These are phyloP conservation scores for Drosophila prostipennis DNA, from an alignment of 2,888 invertebrate genomes.

Conservation along the genomic window DNA sequence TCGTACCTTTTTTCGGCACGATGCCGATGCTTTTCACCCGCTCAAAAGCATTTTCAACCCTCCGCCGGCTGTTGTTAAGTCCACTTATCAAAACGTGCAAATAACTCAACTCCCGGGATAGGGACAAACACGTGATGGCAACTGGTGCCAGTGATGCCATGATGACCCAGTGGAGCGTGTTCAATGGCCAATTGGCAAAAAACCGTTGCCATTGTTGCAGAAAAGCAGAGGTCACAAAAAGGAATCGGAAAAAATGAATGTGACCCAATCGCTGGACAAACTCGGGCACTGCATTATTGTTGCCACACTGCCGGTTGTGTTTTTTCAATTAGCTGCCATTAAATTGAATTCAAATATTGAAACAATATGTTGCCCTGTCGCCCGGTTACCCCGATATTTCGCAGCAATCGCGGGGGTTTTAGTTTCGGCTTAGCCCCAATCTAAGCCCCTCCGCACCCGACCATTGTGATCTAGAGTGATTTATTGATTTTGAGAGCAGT, in stretches of 20 bases:
- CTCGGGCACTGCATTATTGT: slow-evolving; percentile 59
- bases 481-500: slow-evolving; percentile 74
- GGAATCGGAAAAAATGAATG: slow-evolving; percentile 4
- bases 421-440: slow-evolving; percentile 59
- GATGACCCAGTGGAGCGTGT: slow-evolving; percentile 59
- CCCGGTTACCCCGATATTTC: neutral
- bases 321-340: slow-evolving; percentile 79
- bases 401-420: slow-evolving; percentile 35
- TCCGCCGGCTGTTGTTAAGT: slow-evolving; percentile 50
- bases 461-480: slow-evolving; percentile 51
- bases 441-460: slow-evolving; percentile 7
- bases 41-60: neutral
- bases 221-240: neutral
- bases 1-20: slow-evolving; percentile 5
- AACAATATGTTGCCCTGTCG: slow-evolving; percentile 61
- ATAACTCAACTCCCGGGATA: slow-evolving; percentile 66
- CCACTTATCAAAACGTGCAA: slow-evolving; percentile 79
- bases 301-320: slow-evolving; percentile 53
- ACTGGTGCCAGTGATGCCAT: slow-evolving; percentile 34
- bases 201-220: slow-evolving; percentile 40
- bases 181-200: slow-evolving; percentile 55
- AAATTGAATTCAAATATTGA: slow-evolving; percentile 81
- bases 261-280: slow-evolving; percentile 40
- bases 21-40: neutral
- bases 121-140: slow-evolving; percentile 45